A percentile compares a stretch with the other conserved stretches of the same genome.
Evolutionary conservation across 1,140 invertebrate species (phyloP).

Genomic region (Orchestia grillus): DNA sequence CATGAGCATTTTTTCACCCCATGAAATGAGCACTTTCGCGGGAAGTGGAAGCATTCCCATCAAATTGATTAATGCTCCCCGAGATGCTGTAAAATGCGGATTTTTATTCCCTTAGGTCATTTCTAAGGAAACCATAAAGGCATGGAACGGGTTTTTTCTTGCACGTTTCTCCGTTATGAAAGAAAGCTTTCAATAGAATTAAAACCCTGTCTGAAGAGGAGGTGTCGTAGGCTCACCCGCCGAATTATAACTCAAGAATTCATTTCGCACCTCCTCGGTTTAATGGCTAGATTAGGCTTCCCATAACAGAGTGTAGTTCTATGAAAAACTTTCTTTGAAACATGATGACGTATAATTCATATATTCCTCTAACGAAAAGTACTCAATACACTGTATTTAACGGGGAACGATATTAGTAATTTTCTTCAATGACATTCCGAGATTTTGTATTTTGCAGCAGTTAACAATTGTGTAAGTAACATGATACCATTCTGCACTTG

Average conservation of each 20-base stretch:
- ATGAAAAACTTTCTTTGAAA: neutral
- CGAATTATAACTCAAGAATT: neutral
- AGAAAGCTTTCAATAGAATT: neutral
- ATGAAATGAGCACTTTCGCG: neutral
- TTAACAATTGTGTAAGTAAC: too few species aligned
- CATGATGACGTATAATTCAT: neutral
- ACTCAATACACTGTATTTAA: neutral
- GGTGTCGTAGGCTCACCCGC: neutral
- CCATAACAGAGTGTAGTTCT: neutral
- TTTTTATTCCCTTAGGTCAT: neutral
- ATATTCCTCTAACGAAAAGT: neutral
- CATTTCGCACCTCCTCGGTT: neutral
- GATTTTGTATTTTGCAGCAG: too few species aligned
- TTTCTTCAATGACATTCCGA: too few species aligned
- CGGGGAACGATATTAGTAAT: too few species aligned
- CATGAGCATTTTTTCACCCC: neutral
- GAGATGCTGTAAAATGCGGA: neutral
- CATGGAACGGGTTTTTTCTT: neutral
- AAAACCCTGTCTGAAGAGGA: neutral
- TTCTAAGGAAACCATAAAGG: neutral
- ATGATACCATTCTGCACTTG: too few species aligned
- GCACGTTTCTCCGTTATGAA: neutral
- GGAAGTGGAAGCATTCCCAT: neutral
- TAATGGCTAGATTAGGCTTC: neutral
- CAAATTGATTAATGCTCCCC: slow-evolving; percentile 7